phyloP scores from a whole-genome alignment of 2,797 vertebrate genomes.

The Ctenopoma kingsleyae region DNA sequence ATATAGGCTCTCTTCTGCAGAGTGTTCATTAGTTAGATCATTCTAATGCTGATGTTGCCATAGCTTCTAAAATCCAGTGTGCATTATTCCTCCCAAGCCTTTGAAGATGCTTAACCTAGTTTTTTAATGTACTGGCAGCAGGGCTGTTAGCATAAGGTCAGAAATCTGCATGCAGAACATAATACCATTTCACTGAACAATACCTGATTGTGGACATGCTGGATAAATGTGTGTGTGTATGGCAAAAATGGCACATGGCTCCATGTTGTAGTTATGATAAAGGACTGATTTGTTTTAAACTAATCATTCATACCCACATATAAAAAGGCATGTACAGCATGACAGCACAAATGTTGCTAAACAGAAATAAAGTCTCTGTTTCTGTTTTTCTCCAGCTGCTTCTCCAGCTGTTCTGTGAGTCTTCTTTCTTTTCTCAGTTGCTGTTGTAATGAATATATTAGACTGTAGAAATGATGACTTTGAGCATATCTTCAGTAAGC shows the following conservation, averaged over 20 bases:
- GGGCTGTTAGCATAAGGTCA: conserved; percentile 60
- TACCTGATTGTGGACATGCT: conserved; percentile 3
- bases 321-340: not conserved
- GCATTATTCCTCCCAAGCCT: conserved; percentile 55
- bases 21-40: conserved; percentile 59
- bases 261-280: not conserved
- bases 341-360: not conserved
- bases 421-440: not conserved
- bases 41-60: conserved; percentile 50
- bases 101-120: conserved; percentile 80
- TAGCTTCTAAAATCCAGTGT: conserved; percentile 46
- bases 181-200: conserved; percentile 26
- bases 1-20: conserved; percentile 50
- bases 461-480: conserved; percentile 29
- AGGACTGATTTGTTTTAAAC: not conserved
- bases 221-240: not conserved
- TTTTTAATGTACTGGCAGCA: conserved; percentile 55
- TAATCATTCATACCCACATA: not conserved
- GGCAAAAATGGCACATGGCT: not conserved
- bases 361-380: conserved; percentile 7
- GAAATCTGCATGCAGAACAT: conserved; percentile 66
- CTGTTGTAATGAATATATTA: conserved; percentile 33
- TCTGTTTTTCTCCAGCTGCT: conserved; percentile 12
- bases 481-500: conserved; percentile 44
- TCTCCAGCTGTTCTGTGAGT: conserved; percentile 34